A percentile compares a stretch with the other conserved stretches of the same genome.
Conservation (phyloP, 2,113 vertebrate species). For the Paramormyrops kingsleyae region DNA sequence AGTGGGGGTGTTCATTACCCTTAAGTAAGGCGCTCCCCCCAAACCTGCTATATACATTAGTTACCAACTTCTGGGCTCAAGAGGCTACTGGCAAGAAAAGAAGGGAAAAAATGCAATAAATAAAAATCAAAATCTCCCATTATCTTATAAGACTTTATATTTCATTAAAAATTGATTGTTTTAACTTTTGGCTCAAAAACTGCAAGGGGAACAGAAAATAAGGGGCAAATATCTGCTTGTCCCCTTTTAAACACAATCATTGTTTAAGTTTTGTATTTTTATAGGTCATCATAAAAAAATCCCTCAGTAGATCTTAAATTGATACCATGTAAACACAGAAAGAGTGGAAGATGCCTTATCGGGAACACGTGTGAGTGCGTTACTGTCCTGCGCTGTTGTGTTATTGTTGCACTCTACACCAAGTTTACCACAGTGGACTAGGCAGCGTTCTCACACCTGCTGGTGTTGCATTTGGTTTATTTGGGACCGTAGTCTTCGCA, state of each 20-base stretch:
- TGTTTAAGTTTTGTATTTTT: neutral
- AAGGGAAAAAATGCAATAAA: constrained; percentile 1
- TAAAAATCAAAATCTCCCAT: constrained; percentile 8
- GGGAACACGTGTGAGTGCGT: constrained; percentile 41
- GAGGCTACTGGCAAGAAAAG: constrained; percentile 9
- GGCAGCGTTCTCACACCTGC: constrained; percentile 45
- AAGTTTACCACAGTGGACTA: constrained; percentile 36
- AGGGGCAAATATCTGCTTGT: constrained; percentile 13
- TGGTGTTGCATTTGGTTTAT: neutral
- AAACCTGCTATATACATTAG: constrained; percentile 15
- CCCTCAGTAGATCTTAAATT: neutral
- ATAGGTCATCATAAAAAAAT: neutral
- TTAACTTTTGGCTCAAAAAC: constrained; percentile 20
- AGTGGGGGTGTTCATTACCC: neutral
- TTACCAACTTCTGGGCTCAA: constrained; percentile 22
- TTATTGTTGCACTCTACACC: constrained; percentile 31
- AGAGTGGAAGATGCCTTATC: constrained; percentile 39
- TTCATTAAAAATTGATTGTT: constrained; percentile 31
- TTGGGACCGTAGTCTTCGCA: neutral
- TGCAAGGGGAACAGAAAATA: constrained; percentile 14
- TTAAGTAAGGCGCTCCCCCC: neutral
- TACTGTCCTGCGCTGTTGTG: neutral
- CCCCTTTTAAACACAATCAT: neutral
- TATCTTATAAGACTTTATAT: constrained; percentile 31
- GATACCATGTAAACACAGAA: neutral